Base-by-base conservation (phyloP, 2,797 vertebrate genomes). In the Sebastes oblongus region DNA sequence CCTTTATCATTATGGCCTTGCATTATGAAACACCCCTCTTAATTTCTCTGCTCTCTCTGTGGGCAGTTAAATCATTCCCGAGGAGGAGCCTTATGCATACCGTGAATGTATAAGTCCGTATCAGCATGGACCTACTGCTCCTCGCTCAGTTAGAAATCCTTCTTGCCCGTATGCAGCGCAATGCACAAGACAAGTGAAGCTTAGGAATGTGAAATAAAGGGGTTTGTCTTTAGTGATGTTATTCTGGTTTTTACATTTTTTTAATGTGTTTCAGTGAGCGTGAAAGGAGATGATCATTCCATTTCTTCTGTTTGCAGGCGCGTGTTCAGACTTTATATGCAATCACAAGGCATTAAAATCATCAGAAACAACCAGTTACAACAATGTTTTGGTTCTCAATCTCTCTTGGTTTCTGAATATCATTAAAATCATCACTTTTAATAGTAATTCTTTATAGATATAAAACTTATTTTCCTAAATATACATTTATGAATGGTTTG, bases 91-190 rank as follows among this genome's bases (percentile, higher is more conserved):
- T 89, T 90, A 81, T 87, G 83, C 86, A 87, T 82, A 86, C 80
- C 76, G 75, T 93, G 92, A 95, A 95, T 94, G 94, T 95, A 84
- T 75, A 85, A 80, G 81, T 82, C 59, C 72, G 72, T 86, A 72
- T 85, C 81, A 77, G 73, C 86, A 65, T 77, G 91, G 89, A 92
- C 90, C 90, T 87, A 18, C 75, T 20, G 79, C 82, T 89, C 80
- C 71, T 30, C 56, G 11, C 72, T 77, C 68, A 1, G 32, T 72
- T 50, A 73, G 25, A 60, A 39, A 55, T 81, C 22, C 67, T 78
- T 67, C 72, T 81, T 79, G 50, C 52, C 30, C 55, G 67, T 62
- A 78, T 85, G 83, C 90, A 90, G 65, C 54, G 32, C 84, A 77
- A 79, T 65, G 87, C 88, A 89, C 88, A 85, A 77, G 71, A 72